A percentile compares a stretch with the other conserved stretches of the same genome.
phyloP scores from a whole-genome alignment of 2,888 invertebrate species.

The Ochlodes sylvanus region DNA sequence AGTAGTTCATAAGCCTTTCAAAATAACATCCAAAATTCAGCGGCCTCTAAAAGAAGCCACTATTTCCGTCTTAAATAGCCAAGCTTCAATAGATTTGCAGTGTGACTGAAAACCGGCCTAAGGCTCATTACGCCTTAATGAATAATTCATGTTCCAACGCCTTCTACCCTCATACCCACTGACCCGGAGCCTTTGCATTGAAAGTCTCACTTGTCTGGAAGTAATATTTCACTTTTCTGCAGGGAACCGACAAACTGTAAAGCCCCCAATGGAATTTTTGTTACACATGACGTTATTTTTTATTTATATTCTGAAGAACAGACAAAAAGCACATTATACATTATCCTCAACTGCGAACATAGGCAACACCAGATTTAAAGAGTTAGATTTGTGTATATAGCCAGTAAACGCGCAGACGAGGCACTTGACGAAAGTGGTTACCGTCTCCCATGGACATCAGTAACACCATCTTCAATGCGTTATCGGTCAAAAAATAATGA shows the following conservation, averaged over 20 bases:
- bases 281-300: background rate
- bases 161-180: slow-evolving; percentile 43
- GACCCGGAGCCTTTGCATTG: slow-evolving; percentile 30
- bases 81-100: slow-evolving; percentile 20
- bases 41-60: background rate
- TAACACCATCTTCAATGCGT: too few species aligned
- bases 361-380: too few species aligned
- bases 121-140: slow-evolving; percentile 77
- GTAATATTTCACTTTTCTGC: slow-evolving; percentile 20
- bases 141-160: slow-evolving; percentile 73
- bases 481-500: too few species aligned
- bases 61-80: slow-evolving; percentile 19
- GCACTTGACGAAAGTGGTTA: too few species aligned
- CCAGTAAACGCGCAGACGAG: too few species aligned
- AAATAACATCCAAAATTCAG: background rate
- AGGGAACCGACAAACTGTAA: background rate
- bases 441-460: too few species aligned
- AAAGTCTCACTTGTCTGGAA: slow-evolving; percentile 15
- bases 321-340: too few species aligned
- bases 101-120: slow-evolving; percentile 66
- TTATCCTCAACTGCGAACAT: too few species aligned
- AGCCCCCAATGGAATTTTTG: background rate
- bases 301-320: too few species aligned
- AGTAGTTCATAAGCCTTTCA: background rate
- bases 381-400: too few species aligned